Base-by-base conservation (phyloP, 2,797 vertebrate species). In the Brachyalestes nurse region DNA sequence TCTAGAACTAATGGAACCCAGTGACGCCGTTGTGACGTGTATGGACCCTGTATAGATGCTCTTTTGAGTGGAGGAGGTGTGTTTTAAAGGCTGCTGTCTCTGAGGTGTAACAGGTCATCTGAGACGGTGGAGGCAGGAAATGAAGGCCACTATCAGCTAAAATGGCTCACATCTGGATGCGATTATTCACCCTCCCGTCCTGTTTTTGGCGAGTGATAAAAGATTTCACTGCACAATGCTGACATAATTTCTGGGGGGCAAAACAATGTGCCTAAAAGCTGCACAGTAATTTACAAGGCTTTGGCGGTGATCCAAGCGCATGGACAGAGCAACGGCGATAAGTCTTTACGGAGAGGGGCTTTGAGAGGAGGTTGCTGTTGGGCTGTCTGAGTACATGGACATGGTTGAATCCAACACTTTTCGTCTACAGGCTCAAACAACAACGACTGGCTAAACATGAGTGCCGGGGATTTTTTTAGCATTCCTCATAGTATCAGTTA, bases 81-180 rank as follows among this genome's bases (percentile, higher is more conserved):
- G 88, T 93, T 94, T 94, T 93, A 92, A 93, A 92, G 91, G 93
- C 95, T 94, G 96, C 95, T 97, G 95, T 94, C 89, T 91, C 95
- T 95, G 95, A 97, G 96, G 96, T 97, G 96, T 96, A 97, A 96
- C 96, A 96, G 96, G 95, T 96, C 96, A 96, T 96, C 95, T 96
- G 95, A 96, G 94, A 96, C 95, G 97, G 96, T 95, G 95, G 94
- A 96, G 96, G 96, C 96, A 99, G 97, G 97, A 98, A 98, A 98
- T 97, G 96, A 98, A 97, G 95, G 93, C 93, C 96, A 96, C 94
- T 97, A 98, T 99, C 96, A 94, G 93, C 93, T 93, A 90, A 95
- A 97, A 97, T 96, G 95, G 94, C 94, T 94, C 93, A 93, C 97
- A 98, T 98, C 97, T 99, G 97, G 94, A 96, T 90, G 94, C 96